Percentiles rank a stretch among this genome's conserved stretches.
Conservation (phyloP, 2,888 invertebrate genomes). For the Brassicogethes aeneus region DNA sequence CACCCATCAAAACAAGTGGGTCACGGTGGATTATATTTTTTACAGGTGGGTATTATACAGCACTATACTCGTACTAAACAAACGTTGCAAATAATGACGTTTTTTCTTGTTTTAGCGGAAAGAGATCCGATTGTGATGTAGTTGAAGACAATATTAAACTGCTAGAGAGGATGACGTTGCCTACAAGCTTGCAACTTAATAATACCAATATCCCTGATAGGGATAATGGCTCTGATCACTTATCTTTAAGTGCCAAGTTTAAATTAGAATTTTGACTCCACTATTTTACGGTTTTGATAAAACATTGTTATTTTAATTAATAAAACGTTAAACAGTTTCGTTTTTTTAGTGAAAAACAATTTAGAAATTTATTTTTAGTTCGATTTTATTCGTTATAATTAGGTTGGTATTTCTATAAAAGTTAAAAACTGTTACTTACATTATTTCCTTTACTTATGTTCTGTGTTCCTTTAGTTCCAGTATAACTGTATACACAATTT, state of each 20-base stretch:
- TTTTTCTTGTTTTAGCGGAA: slow-evolving; percentile 5
- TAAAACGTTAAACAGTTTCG: too few relatives aligned
- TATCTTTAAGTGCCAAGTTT: slow-evolving; percentile 69
- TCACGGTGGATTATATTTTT: slow-evolving; percentile 88
- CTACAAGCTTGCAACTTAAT: slow-evolving; percentile 42
- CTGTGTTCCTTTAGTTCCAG: too few relatives aligned
- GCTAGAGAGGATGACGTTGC: slow-evolving; percentile 47
- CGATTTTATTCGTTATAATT: too few relatives aligned
- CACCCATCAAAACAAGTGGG: slow-evolving; percentile 67
- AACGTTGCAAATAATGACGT: background rate
- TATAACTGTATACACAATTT: too few relatives aligned
- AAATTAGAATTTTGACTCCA: slow-evolving; percentile 40
- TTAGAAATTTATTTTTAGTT: too few relatives aligned
- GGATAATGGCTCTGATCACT: slow-evolving; percentile 71
- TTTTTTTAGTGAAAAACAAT: too few relatives aligned
- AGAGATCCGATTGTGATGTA: background rate
- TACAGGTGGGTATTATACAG: slow-evolving; percentile 48
- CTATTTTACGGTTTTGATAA: too few relatives aligned
- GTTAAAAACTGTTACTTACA: too few relatives aligned
- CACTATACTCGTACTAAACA: background rate
- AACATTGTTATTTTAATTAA: too few relatives aligned
- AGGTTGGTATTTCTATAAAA: too few relatives aligned
- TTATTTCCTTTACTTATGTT: too few relatives aligned
- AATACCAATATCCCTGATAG: slow-evolving; percentile 65
- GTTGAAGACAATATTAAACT: slow-evolving; percentile 3